Percentiles rank a stretch among this genome's conserved stretches.
Conservation (phyloP, 2,113 vertebrate species). For the Lontra canadensis region DNA sequence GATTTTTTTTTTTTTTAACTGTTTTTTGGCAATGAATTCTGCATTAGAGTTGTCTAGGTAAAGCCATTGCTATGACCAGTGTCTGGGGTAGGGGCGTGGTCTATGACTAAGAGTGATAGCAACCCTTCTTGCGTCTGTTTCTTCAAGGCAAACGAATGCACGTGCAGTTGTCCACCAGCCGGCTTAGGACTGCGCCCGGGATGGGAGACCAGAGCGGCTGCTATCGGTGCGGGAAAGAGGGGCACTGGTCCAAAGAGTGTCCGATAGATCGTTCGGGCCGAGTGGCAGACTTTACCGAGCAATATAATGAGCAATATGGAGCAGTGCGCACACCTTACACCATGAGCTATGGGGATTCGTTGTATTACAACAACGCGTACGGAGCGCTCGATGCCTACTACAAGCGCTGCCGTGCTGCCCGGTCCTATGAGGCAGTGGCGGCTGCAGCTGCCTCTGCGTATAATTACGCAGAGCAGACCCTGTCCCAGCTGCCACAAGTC, state of each 20-base stretch:
- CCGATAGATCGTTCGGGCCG: slow-evolving; percentile 95
- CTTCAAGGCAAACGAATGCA: slow-evolving; percentile 99
- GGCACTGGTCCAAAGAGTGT: slow-evolving; percentile 99
- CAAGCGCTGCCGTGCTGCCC: slow-evolving; percentile 93
- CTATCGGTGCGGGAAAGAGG: slow-evolving; percentile 99
- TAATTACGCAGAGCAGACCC: slow-evolving; percentile 92
- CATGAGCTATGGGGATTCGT: slow-evolving; percentile 90
- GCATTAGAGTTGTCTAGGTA: slow-evolving; percentile 34
- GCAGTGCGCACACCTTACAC: slow-evolving; percentile 90
- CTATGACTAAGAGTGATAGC: slow-evolving; percentile 79
- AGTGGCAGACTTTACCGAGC: slow-evolving; percentile 92
- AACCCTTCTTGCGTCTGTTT: slow-evolving; percentile 91
- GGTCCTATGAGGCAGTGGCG: slow-evolving; percentile 84
- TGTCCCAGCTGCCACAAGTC: slow-evolving; percentile 91
- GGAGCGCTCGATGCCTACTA: slow-evolving; percentile 97
- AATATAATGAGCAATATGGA: slow-evolving; percentile 89
- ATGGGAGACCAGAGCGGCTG: slow-evolving; percentile 99
- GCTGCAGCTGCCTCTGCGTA: slow-evolving; percentile 86
- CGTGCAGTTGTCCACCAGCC: slow-evolving; percentile 99
- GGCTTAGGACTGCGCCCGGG: slow-evolving; percentile 97
- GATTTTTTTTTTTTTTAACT: background rate
- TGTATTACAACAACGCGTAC: slow-evolving; percentile 94
- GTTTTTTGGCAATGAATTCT: slow-evolving; percentile 20
- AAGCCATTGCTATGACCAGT: slow-evolving; percentile 60
- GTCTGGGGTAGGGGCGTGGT: slow-evolving; percentile 71